These are phyloP conservation scores for Notechis scutatus DNA, from an alignment of 2,113 vertebrate genomes.

Conservation along the genomic window DNA sequence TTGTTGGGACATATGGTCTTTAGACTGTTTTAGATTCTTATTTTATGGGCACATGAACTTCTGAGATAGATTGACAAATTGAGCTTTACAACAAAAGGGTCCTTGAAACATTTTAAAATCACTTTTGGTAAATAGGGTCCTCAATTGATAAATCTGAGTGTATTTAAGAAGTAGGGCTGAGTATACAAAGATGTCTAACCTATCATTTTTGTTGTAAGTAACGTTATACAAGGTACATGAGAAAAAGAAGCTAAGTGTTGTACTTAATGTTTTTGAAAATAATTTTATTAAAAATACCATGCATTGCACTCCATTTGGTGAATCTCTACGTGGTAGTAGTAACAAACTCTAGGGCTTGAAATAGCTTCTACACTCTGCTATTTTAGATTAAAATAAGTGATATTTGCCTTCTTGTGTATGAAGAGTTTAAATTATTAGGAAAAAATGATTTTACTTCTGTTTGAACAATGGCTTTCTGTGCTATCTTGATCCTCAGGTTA, in stretches of 20 bases:
- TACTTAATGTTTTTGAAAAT: neutral
- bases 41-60: neutral
- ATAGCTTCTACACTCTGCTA: neutral
- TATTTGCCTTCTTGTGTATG: neutral
- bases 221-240: neutral
- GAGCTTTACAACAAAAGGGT: neutral
- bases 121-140: neutral
- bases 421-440: neutral
- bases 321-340: neutral
- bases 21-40: neutral
- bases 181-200: neutral
- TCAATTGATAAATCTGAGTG: neutral
- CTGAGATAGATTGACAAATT: neutral
- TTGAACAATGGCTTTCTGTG: neutral
- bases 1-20: neutral
- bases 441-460: neutral
- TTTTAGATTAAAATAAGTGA: neutral
- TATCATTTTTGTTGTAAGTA: neutral
- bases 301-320: neutral
- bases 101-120: neutral
- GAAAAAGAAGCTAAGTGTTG: neutral
- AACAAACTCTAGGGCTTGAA: neutral
- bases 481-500: constrained; percentile 70
- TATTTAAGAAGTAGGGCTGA: neutral
- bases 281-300: neutral